Evolutionary conservation across 2,113 vertebrate genomes (phyloP).

Genomic region (Athene cunicularia): DNA sequence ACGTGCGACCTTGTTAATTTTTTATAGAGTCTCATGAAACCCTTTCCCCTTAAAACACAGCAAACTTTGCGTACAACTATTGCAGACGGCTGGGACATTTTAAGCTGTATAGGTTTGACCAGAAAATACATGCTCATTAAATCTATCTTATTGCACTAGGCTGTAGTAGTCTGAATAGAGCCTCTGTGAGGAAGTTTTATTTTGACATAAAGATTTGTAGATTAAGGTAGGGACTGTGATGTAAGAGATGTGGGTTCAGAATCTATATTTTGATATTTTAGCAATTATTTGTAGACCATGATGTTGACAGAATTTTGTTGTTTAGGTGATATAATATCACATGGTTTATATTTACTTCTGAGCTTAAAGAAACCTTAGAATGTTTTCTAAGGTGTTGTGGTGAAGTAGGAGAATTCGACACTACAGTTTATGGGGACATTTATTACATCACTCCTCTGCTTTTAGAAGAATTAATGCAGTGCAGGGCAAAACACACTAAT

Average conservation of each 20-base stretch:
- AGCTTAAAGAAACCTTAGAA: neutral
- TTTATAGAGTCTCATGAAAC: neutral
- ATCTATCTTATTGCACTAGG: fast-evolving
- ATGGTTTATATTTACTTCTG: neutral
- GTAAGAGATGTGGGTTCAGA: neutral
- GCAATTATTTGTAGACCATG: neutral
- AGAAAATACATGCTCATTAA: neutral
- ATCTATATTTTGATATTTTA: neutral
- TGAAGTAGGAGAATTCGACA: neutral
- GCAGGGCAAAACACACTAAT: neutral
- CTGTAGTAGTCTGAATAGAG: neutral
- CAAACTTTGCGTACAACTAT: fast-evolving
- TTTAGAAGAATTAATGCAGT: neutral
- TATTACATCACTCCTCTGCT: neutral
- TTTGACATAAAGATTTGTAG: neutral
- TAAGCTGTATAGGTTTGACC: neutral
- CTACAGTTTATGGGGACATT: neutral
- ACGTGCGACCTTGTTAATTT: neutral
- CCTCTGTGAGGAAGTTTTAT: neutral
- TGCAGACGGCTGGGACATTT: neutral
- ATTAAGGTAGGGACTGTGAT: neutral
- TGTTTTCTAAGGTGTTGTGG: neutral
- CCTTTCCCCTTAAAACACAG: neutral
- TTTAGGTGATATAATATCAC: neutral
- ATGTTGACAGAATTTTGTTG: neutral